phyloP scores from a whole-genome alignment of 1,140 invertebrate species.

The Drepana arcuata region DNA sequence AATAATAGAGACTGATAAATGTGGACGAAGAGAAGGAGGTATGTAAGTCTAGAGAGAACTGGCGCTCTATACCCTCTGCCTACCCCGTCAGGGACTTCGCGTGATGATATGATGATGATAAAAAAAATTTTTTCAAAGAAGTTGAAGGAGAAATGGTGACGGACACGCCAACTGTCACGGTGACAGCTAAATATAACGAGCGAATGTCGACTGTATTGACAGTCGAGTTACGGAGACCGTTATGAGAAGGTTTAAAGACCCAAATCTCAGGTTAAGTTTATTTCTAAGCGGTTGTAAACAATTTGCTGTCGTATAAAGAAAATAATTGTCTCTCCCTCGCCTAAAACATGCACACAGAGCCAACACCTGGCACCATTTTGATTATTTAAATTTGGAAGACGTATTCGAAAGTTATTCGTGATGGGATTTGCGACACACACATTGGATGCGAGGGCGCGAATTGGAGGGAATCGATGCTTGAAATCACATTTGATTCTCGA shows the following conservation, averaged over 20 bases:
- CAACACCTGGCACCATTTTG: conserved; percentile 28
- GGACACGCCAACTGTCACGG: too few species aligned
- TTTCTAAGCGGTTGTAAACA: conserved; percentile 15
- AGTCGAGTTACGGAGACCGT: background rate
- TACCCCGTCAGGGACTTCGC: too few species aligned
- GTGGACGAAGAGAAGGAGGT: too few species aligned
- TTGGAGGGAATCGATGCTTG: conserved; percentile 30
- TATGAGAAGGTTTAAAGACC: background rate
- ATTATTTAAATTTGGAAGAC: conserved; percentile 29
- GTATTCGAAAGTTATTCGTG: conserved; percentile 20
- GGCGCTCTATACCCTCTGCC: too few species aligned
- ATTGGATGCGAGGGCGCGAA: conserved; percentile 21
- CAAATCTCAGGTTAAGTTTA: conserved; percentile 7
- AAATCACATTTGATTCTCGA: conserved; percentile 37
- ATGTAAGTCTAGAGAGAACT: too few species aligned
- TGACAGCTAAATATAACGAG: too few species aligned
- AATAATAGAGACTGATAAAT: too few species aligned
- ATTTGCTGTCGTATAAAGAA: too few species aligned
- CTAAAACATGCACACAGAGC: conserved; percentile 19
- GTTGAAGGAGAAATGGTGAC: too few species aligned
- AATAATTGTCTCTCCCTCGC: too few species aligned
- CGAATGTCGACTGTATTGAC: background rate
- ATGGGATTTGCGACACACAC: conserved; percentile 20
- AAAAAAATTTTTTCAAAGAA: too few species aligned
- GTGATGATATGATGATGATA: too few species aligned